These are phyloP conservation scores for Zaprionus lineosus DNA, from an alignment of 2,888 invertebrate species.

Conservation along the genomic window DNA sequence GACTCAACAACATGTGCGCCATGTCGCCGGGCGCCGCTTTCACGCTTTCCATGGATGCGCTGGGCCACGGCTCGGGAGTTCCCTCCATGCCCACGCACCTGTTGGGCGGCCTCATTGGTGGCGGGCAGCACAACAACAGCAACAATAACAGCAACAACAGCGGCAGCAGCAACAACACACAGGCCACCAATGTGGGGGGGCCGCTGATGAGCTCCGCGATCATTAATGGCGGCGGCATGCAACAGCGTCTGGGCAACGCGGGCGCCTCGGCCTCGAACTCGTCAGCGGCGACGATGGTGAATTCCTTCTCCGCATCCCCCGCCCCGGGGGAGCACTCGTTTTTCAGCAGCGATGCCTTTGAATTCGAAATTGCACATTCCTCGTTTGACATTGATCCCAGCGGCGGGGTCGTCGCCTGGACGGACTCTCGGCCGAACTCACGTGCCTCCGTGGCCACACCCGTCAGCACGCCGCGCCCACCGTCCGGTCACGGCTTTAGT, in stretches of 20 bases:
- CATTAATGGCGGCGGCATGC: conserved; percentile 85
- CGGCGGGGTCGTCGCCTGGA: conserved; percentile 77
- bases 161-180: conserved; percentile 51
- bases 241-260: conserved; percentile 50
- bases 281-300: conserved; percentile 75
- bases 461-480: conserved; percentile 86
- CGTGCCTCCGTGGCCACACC: conserved; percentile 86
- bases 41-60: conserved; percentile 73
- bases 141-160: conserved; percentile 60
- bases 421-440: conserved; percentile 85
- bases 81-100: conserved; percentile 53
- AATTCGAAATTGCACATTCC: conserved; percentile 87
- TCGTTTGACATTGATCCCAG: conserved; percentile 85
- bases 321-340: conserved; percentile 84
- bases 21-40: conserved; percentile 79
- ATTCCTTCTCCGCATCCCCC: conserved; percentile 82
- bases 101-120: conserved; percentile 71
- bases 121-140: conserved; percentile 79
- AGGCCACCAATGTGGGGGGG: conserved; percentile 85
- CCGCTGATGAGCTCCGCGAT: conserved; percentile 89
- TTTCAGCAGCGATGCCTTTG: conserved; percentile 85
- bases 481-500: conserved; percentile 85
- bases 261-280: conserved; percentile 53
- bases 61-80: conserved; percentile 55
- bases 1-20: conserved; percentile 59